phyloP scores from a whole-genome alignment of 2,113 vertebrate genomes.

The Tragelaphus imberbis region DNA sequence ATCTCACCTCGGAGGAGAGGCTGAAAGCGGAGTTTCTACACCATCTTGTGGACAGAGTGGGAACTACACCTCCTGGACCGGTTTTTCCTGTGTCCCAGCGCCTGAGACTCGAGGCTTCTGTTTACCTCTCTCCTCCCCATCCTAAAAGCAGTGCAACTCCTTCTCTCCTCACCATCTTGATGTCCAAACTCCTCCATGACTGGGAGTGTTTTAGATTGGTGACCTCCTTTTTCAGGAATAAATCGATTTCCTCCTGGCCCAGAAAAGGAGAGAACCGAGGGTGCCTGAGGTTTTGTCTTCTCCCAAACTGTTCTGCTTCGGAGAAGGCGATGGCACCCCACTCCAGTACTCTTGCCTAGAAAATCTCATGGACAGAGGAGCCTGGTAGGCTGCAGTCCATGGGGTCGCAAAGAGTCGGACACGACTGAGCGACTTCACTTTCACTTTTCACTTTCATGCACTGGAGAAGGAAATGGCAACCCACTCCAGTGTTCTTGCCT shows the following conservation, averaged over 20 bases:
- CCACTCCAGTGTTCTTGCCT: no score
- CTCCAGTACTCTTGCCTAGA: no score
- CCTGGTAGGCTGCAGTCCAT: no score
- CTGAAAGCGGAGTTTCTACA: background rate
- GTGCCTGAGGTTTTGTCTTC: background rate
- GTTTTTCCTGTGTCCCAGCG: accelerated
- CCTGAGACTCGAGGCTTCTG: accelerated
- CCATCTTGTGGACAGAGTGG: conserved; percentile 36
- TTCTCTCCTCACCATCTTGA: background rate
- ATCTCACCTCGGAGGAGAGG: accelerated
- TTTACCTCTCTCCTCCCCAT: background rate
- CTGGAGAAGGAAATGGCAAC: no score
- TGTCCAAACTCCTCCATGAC: background rate
- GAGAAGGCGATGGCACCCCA: no score
- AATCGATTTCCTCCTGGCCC: background rate
- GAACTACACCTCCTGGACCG: background rate
- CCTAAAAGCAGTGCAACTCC: background rate
- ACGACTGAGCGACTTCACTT: no score
- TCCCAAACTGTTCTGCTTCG: background rate
- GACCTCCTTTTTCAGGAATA: background rate
- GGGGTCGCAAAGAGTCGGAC: no score
- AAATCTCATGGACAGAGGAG: no score
- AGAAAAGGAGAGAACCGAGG: background rate
- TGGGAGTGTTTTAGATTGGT: background rate
- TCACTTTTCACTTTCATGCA: no score